A percentile compares a stretch with the other conserved stretches of the same genome.
phyloP scores from a whole-genome alignment of 2,113 vertebrate genomes.

The Salvelinus fontinalis region DNA sequence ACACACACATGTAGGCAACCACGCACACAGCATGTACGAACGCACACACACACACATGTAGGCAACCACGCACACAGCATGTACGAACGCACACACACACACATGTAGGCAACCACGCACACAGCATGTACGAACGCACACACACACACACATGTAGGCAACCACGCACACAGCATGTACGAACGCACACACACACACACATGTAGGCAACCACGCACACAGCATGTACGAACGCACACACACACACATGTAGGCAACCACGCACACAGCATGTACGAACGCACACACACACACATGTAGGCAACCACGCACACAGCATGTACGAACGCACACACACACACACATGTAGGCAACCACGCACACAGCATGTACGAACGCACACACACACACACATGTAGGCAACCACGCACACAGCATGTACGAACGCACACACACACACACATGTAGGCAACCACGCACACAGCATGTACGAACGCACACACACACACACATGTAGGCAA shows the following conservation, averaged over 20 bases:
- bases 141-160: background rate
- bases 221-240: too few species aligned
- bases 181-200: too few species aligned
- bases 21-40: background rate
- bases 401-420: background rate
- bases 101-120: background rate
- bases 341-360: background rate
- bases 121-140: too few species aligned
- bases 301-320: background rate
- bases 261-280: too few species aligned
- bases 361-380: too few species aligned
- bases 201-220: background rate
- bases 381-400: background rate
- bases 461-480: too few species aligned
- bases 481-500: background rate
- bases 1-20: background rate
- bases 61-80: background rate
- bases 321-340: too few species aligned
- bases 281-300: too few species aligned
- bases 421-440: too few species aligned
- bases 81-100: too few species aligned
- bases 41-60: too few species aligned
- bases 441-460: background rate
- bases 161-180: background rate
- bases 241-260: background rate